Percentiles rank a stretch among this genome's conserved stretches.
phyloP scores from a whole-genome alignment of 2,888 invertebrate genomes.

The Coleophora flavipennella region DNA sequence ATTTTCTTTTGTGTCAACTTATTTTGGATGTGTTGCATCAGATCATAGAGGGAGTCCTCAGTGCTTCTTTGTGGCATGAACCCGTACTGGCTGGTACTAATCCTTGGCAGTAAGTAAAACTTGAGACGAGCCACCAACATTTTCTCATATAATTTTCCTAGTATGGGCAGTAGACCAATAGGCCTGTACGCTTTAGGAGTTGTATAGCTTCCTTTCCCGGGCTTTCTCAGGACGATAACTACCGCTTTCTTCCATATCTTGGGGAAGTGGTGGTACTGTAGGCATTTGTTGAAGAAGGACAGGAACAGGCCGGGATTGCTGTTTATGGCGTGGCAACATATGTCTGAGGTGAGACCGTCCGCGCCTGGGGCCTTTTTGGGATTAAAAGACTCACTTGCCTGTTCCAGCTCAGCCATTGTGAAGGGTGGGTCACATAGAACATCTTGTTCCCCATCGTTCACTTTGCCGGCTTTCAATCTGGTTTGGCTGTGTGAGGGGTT shows the following conservation, averaged over 20 bases:
- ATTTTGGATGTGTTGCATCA: conserved; percentile 1
- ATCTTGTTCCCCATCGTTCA: background rate
- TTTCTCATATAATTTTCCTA: conserved; percentile 11
- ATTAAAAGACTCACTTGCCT: conserved; percentile 1
- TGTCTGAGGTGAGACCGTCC: conserved; percentile 16
- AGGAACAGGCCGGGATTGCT: conserved; percentile 1
- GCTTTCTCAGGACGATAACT: conserved; percentile 4
- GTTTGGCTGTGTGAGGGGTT: background rate
- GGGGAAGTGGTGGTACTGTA: conserved; percentile 4
- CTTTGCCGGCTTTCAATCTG: background rate
- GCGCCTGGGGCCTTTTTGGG: conserved; percentile 16
- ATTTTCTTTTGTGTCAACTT: conserved; percentile 1
- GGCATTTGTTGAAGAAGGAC: conserved; percentile 3
- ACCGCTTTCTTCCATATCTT: conserved; percentile 7
- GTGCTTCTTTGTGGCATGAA: conserved; percentile 11
- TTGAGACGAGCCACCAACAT: conserved; percentile 6
- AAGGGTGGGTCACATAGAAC: conserved; percentile 9
- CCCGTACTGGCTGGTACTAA: conserved; percentile 9
- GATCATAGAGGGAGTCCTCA: conserved; percentile 3
- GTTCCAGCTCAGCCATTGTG: conserved; percentile 5
- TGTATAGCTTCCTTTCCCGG: conserved; percentile 2
- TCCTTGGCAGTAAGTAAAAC: conserved; percentile 1
- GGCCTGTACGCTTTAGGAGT: conserved; percentile 7
- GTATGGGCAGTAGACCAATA: conserved; percentile 10
- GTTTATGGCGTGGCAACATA: conserved; percentile 12